These are phyloP conservation scores for Chloroceryle amazona DNA, from an alignment of 2,797 vertebrate species.

Conservation along the genomic window DNA sequence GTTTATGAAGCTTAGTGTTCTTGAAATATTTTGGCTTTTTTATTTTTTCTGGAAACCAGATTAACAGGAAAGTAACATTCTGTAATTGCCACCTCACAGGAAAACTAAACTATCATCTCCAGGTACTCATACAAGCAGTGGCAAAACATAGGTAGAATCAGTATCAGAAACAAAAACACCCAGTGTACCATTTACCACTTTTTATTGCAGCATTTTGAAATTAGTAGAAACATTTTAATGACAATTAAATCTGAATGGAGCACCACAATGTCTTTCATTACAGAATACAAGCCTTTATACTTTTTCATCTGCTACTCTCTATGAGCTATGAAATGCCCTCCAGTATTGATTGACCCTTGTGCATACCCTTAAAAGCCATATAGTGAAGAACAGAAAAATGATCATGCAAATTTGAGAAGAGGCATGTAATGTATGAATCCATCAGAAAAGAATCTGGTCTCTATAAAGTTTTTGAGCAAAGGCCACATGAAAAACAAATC, in stretches of 20 bases:
- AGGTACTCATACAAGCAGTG: rapidly evolving
- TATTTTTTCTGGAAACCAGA: neutral
- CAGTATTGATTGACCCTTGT: neutral
- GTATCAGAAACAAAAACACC: neutral
- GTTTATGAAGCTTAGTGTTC: neutral
- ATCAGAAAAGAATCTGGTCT: neutral
- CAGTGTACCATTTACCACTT: neutral
- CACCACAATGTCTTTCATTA: neutral
- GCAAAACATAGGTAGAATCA: neutral
- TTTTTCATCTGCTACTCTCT: neutral
- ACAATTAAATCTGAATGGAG: neutral
- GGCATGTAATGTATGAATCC: neutral
- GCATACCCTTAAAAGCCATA: neutral
- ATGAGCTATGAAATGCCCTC: neutral
- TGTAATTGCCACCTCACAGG: neutral
- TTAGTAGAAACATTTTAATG: neutral
- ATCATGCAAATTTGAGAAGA: neutral
- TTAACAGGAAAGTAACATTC: neutral
- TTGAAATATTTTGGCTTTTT: neutral
- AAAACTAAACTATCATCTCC: neutral
- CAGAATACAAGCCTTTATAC: neutral
- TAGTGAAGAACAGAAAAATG: neutral
- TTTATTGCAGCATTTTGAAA: neutral
- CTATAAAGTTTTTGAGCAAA: neutral
- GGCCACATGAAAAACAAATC: neutral